Conservation (phyloP, 1,140 invertebrate genomes). For the Lycorma delicatula region DNA sequence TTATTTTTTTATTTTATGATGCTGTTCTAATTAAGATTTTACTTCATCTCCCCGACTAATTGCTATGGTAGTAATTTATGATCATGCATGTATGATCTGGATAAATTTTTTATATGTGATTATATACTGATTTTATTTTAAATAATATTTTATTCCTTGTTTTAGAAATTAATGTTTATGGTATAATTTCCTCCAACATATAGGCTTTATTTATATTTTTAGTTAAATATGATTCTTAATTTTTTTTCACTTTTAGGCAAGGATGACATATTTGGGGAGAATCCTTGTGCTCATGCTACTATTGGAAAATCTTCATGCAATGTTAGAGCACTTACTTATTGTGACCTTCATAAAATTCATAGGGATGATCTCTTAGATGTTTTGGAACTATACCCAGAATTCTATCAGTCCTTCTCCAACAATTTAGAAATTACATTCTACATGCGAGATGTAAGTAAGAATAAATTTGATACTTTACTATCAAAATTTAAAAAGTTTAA, state of each 20-base stretch:
- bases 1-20: no score
- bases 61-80: no score
- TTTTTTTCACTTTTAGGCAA: slow-evolving; percentile 56
- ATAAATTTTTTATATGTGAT: no score
- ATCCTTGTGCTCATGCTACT: slow-evolving; percentile 85
- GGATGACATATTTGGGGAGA: slow-evolving; percentile 98
- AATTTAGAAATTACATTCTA: slow-evolving; percentile 96
- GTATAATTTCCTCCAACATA: no score
- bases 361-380: slow-evolving; percentile 95
- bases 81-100: no score
- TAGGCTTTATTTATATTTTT: no score
- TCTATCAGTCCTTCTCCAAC: slow-evolving; percentile 81
- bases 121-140: no score
- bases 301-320: slow-evolving; percentile 96
- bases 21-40: no score
- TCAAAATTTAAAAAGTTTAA: not conserved
- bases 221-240: not conserved
- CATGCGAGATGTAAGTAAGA: slow-evolving; percentile 76
- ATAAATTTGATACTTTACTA: not conserved
- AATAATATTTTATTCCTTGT: no score
- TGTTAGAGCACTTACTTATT: slow-evolving; percentile 97
- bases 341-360: slow-evolving; percentile 96
- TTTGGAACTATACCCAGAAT: slow-evolving; percentile 95
- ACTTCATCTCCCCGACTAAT: no score
- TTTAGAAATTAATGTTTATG: no score